Conservation (phyloP, 1,140 invertebrate species). For the Hyles vespertilio region DNA sequence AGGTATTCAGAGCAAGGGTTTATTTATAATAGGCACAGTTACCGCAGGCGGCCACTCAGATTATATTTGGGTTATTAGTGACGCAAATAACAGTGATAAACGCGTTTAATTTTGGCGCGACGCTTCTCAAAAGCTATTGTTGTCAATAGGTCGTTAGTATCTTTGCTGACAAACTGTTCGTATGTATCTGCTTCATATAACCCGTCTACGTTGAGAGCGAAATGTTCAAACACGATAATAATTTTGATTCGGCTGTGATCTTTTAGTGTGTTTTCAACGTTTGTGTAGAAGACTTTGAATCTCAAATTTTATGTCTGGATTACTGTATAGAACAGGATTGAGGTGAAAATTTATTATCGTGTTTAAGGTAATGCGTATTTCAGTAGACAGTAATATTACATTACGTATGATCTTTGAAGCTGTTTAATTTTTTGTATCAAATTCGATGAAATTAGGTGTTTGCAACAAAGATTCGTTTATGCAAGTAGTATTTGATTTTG, state of each 20-base stretch:
- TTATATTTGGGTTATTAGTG: slow-evolving; percentile 69
- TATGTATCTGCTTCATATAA: neutral
- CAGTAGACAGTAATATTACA: no score
- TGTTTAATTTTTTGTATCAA: no score
- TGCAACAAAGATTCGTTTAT: no score
- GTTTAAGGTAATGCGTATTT: no score
- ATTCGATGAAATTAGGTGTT: no score
- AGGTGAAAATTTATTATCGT: no score
- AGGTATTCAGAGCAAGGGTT: slow-evolving; percentile 61
- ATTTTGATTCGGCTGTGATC: neutral
- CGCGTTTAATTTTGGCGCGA: slow-evolving; percentile 52
- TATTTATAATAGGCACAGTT: slow-evolving; percentile 66
- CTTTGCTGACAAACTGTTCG: neutral
- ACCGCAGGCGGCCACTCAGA: slow-evolving; percentile 35
- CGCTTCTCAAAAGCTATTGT: slow-evolving; percentile 53
- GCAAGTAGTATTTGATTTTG: no score
- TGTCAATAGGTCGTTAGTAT: slow-evolving; percentile 37
- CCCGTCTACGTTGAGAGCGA: neutral
- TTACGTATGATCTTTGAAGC: no score
- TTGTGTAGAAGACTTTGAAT: no score
- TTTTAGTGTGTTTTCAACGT: no score
- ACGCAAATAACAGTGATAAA: slow-evolving; percentile 62
- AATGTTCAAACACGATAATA: neutral
- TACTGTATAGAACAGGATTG: no score
- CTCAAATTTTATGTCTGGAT: no score